Conservation (phyloP, 1,140 invertebrate species). For the Cydia fagiglandana region DNA sequence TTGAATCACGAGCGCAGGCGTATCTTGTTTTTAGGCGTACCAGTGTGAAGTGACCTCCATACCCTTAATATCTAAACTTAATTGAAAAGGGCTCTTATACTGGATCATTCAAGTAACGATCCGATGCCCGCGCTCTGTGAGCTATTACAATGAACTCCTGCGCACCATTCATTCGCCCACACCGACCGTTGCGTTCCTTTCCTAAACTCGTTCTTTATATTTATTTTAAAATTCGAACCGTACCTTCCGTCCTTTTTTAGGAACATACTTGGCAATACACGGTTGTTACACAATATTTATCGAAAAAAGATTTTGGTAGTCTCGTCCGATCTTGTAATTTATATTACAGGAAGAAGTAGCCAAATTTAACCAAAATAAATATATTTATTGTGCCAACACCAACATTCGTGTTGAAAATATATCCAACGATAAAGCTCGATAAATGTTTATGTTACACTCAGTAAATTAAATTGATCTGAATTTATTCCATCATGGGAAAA, state of each 20-base stretch:
- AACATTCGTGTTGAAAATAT: too few relatives aligned
- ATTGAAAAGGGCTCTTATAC: neutral
- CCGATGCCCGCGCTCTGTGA: neutral
- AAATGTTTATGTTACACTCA: too few relatives aligned
- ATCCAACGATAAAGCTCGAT: too few relatives aligned
- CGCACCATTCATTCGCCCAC: slow-evolving; percentile 67
- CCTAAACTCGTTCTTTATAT: slow-evolving; percentile 29
- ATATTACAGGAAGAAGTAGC: neutral
- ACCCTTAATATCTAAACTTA: neutral
- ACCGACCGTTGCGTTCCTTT: slow-evolving; percentile 37
- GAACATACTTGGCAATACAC: slow-evolving; percentile 4
- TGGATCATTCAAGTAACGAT: neutral
- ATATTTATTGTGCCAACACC: too few relatives aligned
- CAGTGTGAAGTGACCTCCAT: neutral
- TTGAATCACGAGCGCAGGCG: neutral
- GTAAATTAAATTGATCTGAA: neutral
- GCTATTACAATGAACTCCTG: slow-evolving; percentile 39
- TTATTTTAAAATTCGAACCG: slow-evolving; percentile 30
- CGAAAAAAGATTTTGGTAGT: neutral
- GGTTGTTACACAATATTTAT: neutral
- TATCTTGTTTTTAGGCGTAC: neutral
- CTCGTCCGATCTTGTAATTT: neutral
- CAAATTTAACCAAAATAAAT: too few relatives aligned
- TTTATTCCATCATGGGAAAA: neutral
- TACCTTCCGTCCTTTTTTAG: slow-evolving; percentile 19